A percentile compares a stretch with the other conserved stretches of the same genome.
These are phyloP conservation scores for Adrianichthys oophorus DNA, from an alignment of 2,797 vertebrate genomes.

Conservation along the genomic window DNA sequence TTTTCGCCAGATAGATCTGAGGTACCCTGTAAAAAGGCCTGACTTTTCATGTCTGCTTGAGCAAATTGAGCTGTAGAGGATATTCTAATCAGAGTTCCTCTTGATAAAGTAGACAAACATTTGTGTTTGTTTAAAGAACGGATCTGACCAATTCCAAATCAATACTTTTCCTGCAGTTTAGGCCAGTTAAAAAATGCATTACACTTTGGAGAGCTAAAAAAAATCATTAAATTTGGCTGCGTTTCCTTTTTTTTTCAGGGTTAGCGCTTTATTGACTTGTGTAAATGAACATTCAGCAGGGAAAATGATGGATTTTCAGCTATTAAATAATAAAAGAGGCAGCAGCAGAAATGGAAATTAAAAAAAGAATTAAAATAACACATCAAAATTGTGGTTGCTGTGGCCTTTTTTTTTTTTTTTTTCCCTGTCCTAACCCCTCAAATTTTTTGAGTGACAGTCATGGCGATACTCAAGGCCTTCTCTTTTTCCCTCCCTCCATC, in stretches of 20 bases:
- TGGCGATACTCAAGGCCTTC: conserved; percentile 64
- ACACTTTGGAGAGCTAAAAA: conserved; percentile 31
- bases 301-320: conserved; percentile 46
- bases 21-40: conserved; percentile 17
- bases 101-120: conserved; percentile 43
- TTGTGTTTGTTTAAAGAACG: conserved; percentile 58
- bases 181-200: conserved; percentile 66
- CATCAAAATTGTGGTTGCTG: conserved; percentile 3
- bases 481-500: conserved; percentile 46
- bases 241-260: conserved; percentile 61
- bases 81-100: conserved; percentile 48
- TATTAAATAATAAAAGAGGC: conserved; percentile 58
- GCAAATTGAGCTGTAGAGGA: conserved; percentile 42
- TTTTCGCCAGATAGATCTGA: conserved; percentile 45
- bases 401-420: not conserved
- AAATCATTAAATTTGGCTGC: conserved; percentile 55
- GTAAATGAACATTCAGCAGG: conserved; percentile 65
- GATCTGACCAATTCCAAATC: conserved; percentile 68
- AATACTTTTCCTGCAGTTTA: conserved; percentile 66
- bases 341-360: conserved; percentile 20
- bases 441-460: conserved; percentile 74
- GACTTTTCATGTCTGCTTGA: conserved; percentile 10
- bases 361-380: conserved; percentile 24
- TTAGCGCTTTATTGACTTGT: conserved; percentile 66
- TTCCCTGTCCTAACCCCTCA: conserved; percentile 5